Evolutionary conservation across 2,113 vertebrate genomes (phyloP), one percentile per base, ranked within the genome.

Genomic region (Nothobranchius furzeri): DNA sequence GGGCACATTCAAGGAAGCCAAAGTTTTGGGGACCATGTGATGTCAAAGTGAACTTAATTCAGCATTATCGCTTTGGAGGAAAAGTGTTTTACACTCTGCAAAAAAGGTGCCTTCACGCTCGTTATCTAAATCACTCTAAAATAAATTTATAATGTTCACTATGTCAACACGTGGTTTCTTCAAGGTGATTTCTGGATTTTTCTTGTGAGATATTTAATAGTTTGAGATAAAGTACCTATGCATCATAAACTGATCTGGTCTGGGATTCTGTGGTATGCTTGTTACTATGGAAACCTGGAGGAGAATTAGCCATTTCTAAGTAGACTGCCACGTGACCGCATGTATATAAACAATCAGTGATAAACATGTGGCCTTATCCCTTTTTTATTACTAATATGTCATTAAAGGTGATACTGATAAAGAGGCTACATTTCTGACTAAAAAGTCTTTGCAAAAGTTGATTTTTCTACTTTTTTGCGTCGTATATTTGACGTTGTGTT

Each of bases 21-120:
- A 95, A 96, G 93, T 91, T 76, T 73, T 89, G 89, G 92, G 87
- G 91, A 91, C 93, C 91, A 90, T 83, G 64, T 91, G 89, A 93
- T 91, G 89, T 93, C 90, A 91, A 82, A 96, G 95, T 97, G 95
- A 93, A 96, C 96, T 96, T 93, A 84, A 81, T 90, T 79, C 69
- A 73, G 57, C 83, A 63, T 86, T 50, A 70, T 89, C 92, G 79
- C 60, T 68, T 57, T 60, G 17, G 64, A 47, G 36, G 64, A 54
- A 71, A 35, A 61, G 13, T 45, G 36, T 59, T 60, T 64, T 70
- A 53, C 69, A 69, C 47, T 50, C 57, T 56, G 51, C 50, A 75
- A 51, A 73, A 49, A 50, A 45, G 59, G 20, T 20, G 20, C 60
- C 73, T 76, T 70, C 37, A 36, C 73, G 10, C 35, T 53, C 72